These are phyloP conservation scores for Lacanobia wlatinum DNA, from an alignment of 2,888 invertebrate genomes.

Conservation along the genomic window DNA sequence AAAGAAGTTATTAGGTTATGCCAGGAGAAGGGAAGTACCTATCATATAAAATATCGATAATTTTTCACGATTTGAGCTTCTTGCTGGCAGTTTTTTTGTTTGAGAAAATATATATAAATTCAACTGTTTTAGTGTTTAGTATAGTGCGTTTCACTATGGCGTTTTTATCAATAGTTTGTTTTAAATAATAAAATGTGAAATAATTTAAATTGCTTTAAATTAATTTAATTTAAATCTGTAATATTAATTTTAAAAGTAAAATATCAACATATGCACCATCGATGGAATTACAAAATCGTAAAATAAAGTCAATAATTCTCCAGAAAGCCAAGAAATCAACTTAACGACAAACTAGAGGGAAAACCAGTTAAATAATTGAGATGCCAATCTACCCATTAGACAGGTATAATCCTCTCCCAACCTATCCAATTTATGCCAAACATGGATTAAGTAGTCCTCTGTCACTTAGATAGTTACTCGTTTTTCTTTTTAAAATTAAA, in stretches of 20 bases:
- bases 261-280: too few species aligned
- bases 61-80: not conserved
- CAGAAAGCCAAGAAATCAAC: not conserved
- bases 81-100: not conserved
- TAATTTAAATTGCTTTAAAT: too few species aligned
- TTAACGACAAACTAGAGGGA: not conserved
- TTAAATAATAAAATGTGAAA: too few species aligned
- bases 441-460: conserved; percentile 15
- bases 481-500: not conserved
- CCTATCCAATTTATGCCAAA: conserved; percentile 12
- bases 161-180: too few species aligned
- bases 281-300: too few species aligned
- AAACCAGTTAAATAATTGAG: conserved; percentile 24
- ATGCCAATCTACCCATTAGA: conserved; percentile 22
- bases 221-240: too few species aligned
- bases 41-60: conserved; percentile 28
- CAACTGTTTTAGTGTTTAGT: too few species aligned
- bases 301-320: not conserved
- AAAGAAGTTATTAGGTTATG: conserved; percentile 40
- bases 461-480: not conserved
- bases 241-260: too few species aligned
- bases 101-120: too few species aligned
- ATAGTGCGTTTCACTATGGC: too few species aligned
- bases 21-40: conserved; percentile 1
- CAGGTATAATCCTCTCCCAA: conserved; percentile 19